These are phyloP conservation scores for Capitella teleta DNA, from an alignment of 1,140 invertebrate genomes.

Conservation along the genomic window DNA sequence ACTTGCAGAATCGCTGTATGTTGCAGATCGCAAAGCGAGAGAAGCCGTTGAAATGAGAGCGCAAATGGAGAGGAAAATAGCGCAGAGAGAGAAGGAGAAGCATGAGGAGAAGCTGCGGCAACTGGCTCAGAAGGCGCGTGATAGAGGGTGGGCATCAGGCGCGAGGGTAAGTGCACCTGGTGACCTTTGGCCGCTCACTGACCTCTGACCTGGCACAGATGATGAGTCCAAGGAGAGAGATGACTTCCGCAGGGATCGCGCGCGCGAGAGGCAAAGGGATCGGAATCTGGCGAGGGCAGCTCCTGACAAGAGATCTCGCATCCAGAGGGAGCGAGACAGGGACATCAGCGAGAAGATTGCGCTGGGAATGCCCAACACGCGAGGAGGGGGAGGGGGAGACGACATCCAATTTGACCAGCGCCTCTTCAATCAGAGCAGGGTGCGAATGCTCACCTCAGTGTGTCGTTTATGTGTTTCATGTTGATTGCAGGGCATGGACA, in stretches of 20 bases:
- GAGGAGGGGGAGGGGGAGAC: slow-evolving; percentile 49
- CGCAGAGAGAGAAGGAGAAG: slow-evolving; percentile 96
- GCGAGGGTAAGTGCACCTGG: background rate
- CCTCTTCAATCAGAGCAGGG: slow-evolving; percentile 84
- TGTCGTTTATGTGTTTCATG: background rate
- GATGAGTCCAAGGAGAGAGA: slow-evolving; percentile 79
- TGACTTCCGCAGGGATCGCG: slow-evolving; percentile 73
- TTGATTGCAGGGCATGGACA: slow-evolving; percentile 66
- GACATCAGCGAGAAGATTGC: slow-evolving; percentile 99
- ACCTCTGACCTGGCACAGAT: slow-evolving; percentile 47
- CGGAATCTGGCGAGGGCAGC: slow-evolving; percentile 84
- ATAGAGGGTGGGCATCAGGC: slow-evolving; percentile 70
- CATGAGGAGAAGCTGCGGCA: slow-evolving; percentile 89
- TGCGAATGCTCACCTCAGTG: slow-evolving; percentile 12
- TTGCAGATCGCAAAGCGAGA: slow-evolving; percentile 90
- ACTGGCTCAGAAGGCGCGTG: slow-evolving; percentile 88
- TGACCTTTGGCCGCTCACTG: no score
- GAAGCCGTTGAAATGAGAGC: slow-evolving; percentile 94
- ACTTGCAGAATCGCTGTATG: slow-evolving; percentile 90
- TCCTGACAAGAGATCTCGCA: slow-evolving; percentile 81
- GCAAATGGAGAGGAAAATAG: slow-evolving; percentile 89
- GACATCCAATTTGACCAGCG: slow-evolving; percentile 92
- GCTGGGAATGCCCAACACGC: slow-evolving; percentile 74
- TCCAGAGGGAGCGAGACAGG: slow-evolving; percentile 83
- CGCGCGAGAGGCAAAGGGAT: slow-evolving; percentile 83